phyloP scores from a whole-genome alignment of 2,888 invertebrate genomes.

The Brachyptera risi region DNA sequence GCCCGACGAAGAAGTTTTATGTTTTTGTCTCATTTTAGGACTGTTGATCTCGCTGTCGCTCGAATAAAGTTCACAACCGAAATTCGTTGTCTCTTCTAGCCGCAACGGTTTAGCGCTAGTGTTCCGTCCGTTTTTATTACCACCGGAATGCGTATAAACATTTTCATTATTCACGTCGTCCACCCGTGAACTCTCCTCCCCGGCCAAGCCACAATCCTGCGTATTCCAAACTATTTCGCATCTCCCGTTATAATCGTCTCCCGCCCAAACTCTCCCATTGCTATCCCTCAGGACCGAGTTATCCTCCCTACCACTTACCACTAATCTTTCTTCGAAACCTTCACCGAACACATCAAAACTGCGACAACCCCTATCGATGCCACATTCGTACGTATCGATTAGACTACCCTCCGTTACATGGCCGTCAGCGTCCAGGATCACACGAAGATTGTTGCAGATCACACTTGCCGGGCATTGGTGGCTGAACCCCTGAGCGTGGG shows the following conservation, averaged over 20 bases:
- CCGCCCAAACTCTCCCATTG: neutral
- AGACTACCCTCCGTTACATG: neutral
- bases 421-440: neutral
- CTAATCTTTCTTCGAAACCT: slow-evolving; percentile 4
- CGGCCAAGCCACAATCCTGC: neutral
- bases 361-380: neutral
- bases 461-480: neutral
- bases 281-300: too few relatives aligned
- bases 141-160: neutral
- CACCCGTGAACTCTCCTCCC: neutral
- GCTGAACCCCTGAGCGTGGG: neutral
- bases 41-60: neutral
- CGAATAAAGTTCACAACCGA: neutral
- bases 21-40: slow-evolving; percentile 32
- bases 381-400: neutral
- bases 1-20: slow-evolving; percentile 27
- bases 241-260: neutral
- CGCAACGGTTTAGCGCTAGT: too few relatives aligned
- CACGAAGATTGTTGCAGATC: slow-evolving; percentile 5
- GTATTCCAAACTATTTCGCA: slow-evolving; percentile 4
- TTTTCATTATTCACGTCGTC: neutral
- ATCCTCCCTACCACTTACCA: neutral
- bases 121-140: too few relatives aligned
- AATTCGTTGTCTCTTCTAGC: neutral
- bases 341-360: slow-evolving; percentile 12